These are phyloP conservation scores for Myotis findleyi DNA, from an alignment of 2,797 vertebrate genomes.

Conservation along the genomic window DNA sequence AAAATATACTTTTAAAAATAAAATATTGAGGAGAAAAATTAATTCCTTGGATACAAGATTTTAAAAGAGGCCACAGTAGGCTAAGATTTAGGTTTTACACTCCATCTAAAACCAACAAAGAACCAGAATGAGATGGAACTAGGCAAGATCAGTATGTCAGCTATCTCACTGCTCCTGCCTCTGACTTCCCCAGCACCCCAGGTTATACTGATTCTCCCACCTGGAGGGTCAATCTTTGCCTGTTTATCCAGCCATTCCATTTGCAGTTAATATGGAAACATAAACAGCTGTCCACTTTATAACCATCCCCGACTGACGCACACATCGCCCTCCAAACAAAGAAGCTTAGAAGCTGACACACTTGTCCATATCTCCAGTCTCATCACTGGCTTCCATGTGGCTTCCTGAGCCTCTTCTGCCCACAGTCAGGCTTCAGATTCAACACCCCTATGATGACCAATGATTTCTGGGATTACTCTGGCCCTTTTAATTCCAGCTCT, in stretches of 20 bases:
- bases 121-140: not conserved
- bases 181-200: not conserved
- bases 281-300: not conserved
- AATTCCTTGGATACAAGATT: not conserved
- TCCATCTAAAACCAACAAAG: not conserved
- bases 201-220: not conserved
- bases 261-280: not conserved
- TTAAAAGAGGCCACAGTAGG: not conserved
- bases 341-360: slow-evolving; percentile 21
- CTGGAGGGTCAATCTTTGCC: not conserved
- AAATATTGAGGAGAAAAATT: not conserved
- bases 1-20: not conserved
- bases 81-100: not conserved
- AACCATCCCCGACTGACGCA: not conserved
- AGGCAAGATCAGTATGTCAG: not conserved
- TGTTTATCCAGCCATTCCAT: not conserved
- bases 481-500: slow-evolving; percentile 37
- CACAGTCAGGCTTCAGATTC: not conserved
- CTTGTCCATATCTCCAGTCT: slow-evolving; percentile 11
- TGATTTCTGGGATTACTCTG: not conserved
- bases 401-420: not conserved
- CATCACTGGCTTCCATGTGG: not conserved
- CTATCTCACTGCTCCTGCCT: not conserved
- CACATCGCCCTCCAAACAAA: not conserved
- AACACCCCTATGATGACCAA: not conserved